Conservation (phyloP, 2,797 vertebrate genomes). For the Megalops cyprinoides region DNA sequence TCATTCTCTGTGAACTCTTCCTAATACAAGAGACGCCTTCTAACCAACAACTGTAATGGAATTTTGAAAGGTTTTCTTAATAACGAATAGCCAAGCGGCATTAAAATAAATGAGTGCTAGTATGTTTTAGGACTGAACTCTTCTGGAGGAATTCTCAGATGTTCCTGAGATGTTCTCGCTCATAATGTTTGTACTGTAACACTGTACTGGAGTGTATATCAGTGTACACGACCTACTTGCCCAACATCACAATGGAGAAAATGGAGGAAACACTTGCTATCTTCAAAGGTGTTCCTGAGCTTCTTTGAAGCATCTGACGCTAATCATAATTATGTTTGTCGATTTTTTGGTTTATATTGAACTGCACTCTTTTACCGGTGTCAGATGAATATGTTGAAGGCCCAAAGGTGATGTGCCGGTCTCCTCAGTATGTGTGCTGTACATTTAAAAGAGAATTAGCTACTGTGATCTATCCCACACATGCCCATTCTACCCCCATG, state of each 20-base stretch:
- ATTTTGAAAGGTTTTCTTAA: slow-evolving; percentile 42
- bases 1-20: slow-evolving; percentile 17
- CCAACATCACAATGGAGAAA: slow-evolving; percentile 51
- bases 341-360: no score
- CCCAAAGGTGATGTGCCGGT: slow-evolving; percentile 44
- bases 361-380: no score
- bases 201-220: slow-evolving; percentile 49
- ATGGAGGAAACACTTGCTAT: slow-evolving; percentile 51
- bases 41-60: slow-evolving; percentile 46
- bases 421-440: slow-evolving; percentile 30
- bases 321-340: no score
- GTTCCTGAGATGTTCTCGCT: slow-evolving; percentile 47
- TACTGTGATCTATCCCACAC: no score
- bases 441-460: no score
- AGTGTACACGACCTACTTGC: slow-evolving; percentile 47
- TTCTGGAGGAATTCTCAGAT: slow-evolving; percentile 53
- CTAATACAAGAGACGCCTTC: slow-evolving; percentile 28
- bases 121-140: slow-evolving; percentile 54
- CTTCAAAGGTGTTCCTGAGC: no score
- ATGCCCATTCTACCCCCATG: no score
- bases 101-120: slow-evolving; percentile 50
- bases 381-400: slow-evolving; percentile 51
- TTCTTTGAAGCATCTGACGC: no score
- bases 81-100: slow-evolving; percentile 43
- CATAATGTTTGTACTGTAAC: slow-evolving; percentile 41